Base-by-base conservation (phyloP, 1,140 invertebrate genomes). In the Mylabris phalerata region DNA sequence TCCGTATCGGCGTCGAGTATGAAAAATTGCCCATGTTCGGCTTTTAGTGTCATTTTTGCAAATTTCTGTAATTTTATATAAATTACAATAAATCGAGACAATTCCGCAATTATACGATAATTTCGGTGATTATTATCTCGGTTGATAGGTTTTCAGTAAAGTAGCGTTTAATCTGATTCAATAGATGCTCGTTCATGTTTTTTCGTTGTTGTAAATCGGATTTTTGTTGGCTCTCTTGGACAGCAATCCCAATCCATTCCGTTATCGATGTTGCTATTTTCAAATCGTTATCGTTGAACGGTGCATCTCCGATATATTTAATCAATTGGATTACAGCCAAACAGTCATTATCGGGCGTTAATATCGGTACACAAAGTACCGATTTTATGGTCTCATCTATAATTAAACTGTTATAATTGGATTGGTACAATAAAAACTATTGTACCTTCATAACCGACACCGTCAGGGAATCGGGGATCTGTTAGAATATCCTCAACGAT, bases 201-300 rank as follows among this genome's bases (percentile, higher is more conserved):
- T 75, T 70, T 3, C 79, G 75, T 48, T 77, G 73, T 61, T 78
- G 76, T 11, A 80, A 62, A 6, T 74, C 73, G 44, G 78, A 59
- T 2, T 79, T 60, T 9, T 73, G 73, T 55, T 75, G 71, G 3
- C 79, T 79, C 62, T 80, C 78, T 50, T 82, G 77, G 2, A 79
- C 78, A 3, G 80, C 78, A 0, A 78, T 75, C 7, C 79, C 80
- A 13, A 80, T 76, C 79, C 79, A 82, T 50, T 77, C 79, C 0
- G 75, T 71, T 2, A 80, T 62, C 2, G 75, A 68, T 9, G 75
- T 74, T 66, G 77, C 67, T 10, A 71, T 67, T 59, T 69, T 72
- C n/a, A 75, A 48, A 59, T 74, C 70, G 4, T 68, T 58, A 51
- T 67, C 64, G 24, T 48, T 50, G 57, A 68, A 74, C 1, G 64